Conservation (phyloP, 2,113 vertebrate species). For the Psammodynastes pulverulentus region DNA sequence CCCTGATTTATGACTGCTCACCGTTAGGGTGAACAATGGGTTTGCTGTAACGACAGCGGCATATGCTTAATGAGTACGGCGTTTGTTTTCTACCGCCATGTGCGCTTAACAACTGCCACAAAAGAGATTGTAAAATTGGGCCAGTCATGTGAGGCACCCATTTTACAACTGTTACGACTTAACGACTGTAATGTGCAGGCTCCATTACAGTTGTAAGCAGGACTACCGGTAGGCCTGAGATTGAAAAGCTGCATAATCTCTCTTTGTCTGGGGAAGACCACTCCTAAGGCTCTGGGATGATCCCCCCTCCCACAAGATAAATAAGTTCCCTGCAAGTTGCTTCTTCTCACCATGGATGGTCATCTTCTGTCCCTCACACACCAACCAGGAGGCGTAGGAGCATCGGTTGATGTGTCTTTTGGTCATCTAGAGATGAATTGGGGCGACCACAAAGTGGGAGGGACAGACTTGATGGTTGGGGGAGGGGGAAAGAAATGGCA, state of each 20-base stretch:
- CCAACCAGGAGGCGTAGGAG: not conserved
- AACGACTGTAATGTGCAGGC: not conserved
- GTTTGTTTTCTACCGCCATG: not conserved
- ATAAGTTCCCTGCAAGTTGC: not conserved
- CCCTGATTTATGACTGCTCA: not conserved
- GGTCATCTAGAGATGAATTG: not conserved
- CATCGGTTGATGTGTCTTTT: not conserved
- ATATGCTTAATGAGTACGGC: not conserved
- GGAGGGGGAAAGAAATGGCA: not conserved
- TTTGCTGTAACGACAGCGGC: not conserved
- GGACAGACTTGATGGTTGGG: not conserved
- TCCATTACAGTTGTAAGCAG: not conserved
- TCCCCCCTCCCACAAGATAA: not conserved
- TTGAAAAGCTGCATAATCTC: not conserved
- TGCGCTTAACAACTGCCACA: not conserved
- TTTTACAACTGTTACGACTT: not conserved
- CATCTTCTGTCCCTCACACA: not conserved
- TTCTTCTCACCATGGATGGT: not conserved
- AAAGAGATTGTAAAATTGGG: not conserved
- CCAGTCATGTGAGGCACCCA: not conserved
- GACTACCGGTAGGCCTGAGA: not conserved
- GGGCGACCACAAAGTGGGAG: not conserved
- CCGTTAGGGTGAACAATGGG: not conserved
- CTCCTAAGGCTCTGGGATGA: not conserved
- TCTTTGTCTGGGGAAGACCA: not conserved